A percentile compares a stretch with the other conserved stretches of the same genome.
Conservation (phyloP, 2,113 vertebrate genomes). For the Carassius carassius region DNA sequence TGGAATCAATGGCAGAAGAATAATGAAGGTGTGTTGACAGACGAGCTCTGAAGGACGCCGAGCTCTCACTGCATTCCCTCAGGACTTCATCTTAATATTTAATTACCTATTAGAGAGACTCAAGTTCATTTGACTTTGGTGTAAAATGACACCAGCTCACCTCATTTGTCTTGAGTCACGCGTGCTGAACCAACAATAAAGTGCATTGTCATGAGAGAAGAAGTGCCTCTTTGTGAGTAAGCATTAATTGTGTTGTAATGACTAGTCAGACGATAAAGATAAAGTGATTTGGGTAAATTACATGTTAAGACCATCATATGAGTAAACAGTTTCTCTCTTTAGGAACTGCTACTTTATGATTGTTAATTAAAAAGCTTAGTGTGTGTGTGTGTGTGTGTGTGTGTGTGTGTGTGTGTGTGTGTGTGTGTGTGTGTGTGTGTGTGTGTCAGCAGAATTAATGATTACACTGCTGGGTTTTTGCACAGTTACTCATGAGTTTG, state of each 20-base stretch:
- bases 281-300: background rate
- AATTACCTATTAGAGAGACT: slow-evolving; percentile 22
- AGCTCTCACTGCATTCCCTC: background rate
- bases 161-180: slow-evolving; percentile 7
- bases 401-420: background rate
- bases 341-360: background rate
- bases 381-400: background rate
- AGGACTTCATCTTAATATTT: slow-evolving; percentile 33
- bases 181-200: background rate
- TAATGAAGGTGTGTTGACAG: background rate
- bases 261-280: background rate
- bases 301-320: background rate
- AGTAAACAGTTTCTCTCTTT: background rate
- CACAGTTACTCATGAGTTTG: background rate
- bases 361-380: background rate
- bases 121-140: background rate
- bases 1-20: too few species aligned
- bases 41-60: background rate
- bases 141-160: slow-evolving; percentile 5
- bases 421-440: background rate
- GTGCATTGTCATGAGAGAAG: background rate
- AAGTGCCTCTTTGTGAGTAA: background rate
- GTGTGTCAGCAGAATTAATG: slow-evolving; percentile 33
- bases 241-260: background rate
- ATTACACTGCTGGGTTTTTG: background rate